Percentiles rank a stretch among this genome's conserved stretches.
These are phyloP conservation scores for Malachius bipustulatus DNA, from an alignment of 2,888 invertebrate genomes.

Conservation along the genomic window DNA sequence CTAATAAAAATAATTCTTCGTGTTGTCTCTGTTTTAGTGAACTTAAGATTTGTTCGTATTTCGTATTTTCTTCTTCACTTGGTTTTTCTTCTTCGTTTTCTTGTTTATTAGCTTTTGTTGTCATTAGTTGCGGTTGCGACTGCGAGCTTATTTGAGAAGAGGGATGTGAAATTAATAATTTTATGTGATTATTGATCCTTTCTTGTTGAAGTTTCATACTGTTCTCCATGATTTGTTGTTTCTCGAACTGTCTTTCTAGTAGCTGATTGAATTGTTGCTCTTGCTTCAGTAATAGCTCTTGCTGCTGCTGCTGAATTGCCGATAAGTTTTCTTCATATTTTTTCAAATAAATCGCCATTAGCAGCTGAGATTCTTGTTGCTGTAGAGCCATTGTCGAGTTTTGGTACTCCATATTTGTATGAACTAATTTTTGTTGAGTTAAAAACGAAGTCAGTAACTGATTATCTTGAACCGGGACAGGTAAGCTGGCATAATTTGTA, in stretches of 20 bases:
- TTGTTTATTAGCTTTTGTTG: slow-evolving; percentile 25
- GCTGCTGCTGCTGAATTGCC: slow-evolving; percentile 45
- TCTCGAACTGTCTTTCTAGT: slow-evolving; percentile 43
- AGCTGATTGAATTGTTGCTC: slow-evolving; percentile 44
- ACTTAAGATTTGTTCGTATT: slow-evolving; percentile 36
- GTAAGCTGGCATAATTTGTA: no score
- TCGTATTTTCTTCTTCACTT: slow-evolving; percentile 22
- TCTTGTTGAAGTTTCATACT: slow-evolving; percentile 49
- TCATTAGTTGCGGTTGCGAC: slow-evolving; percentile 10
- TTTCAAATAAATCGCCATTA: slow-evolving; percentile 49
- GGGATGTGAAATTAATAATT: slow-evolving; percentile 35
- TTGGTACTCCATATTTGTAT: slow-evolving; percentile 39
- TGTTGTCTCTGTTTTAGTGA: slow-evolving; percentile 45
- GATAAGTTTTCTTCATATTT: slow-evolving; percentile 50
- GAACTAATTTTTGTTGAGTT: slow-evolving; percentile 27
- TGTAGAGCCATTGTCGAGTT: slow-evolving; percentile 45
- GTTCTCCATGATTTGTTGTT: slow-evolving; percentile 45
- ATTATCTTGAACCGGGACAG: no score
- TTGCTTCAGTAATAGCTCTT: slow-evolving; percentile 42
- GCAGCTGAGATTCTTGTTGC: slow-evolving; percentile 49
- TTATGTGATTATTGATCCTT: slow-evolving; percentile 48
- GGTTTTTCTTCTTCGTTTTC: slow-evolving; percentile 31
- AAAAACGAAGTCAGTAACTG: slow-evolving; percentile 20
- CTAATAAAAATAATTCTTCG: slow-evolving; percentile 49
- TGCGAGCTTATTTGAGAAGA: slow-evolving; percentile 9